A percentile compares a stretch with the other conserved stretches of the same genome.
phyloP scores from a whole-genome alignment of 1,140 invertebrate species.

The Aporrectodea caliginosa region DNA sequence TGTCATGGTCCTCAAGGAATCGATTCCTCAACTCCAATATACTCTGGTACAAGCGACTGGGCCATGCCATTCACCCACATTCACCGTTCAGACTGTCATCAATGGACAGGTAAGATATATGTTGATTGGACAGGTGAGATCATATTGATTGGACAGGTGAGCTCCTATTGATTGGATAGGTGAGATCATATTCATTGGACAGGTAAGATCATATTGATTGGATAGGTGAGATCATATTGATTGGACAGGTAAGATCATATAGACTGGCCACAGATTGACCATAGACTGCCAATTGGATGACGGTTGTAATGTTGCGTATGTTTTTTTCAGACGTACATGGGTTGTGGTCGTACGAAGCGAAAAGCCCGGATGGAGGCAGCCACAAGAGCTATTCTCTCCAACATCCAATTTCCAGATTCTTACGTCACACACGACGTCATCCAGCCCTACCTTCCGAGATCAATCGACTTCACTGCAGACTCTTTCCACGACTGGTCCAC shows the following conservation, averaged over 20 bases:
- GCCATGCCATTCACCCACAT: not conserved
- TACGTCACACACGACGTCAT: not conserved
- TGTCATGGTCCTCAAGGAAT: not conserved
- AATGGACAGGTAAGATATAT: not conserved
- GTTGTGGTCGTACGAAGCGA: constrained; percentile 18
- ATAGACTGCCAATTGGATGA: not conserved
- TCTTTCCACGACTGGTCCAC: not conserved
- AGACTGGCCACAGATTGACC: not conserved
- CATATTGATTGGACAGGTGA: not conserved
- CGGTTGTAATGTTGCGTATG: not conserved
- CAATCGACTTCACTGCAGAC: not conserved
- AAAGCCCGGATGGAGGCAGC: not conserved
- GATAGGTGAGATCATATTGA: not conserved
- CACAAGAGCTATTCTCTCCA: not conserved
- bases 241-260: not conserved
- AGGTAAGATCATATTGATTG: not conserved
- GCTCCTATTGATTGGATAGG: not conserved
- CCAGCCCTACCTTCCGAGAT: not conserved
- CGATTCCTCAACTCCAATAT: not conserved
- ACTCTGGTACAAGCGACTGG: not conserved
- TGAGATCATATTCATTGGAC: not conserved
- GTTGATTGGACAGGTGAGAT: not conserved
- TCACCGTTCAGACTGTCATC: not conserved
- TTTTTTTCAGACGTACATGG: constrained; percentile 5
- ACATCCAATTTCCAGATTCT: not conserved